These are phyloP conservation scores for Etheostoma perlongum DNA, from an alignment of 2,797 vertebrate species.

Conservation along the genomic window DNA sequence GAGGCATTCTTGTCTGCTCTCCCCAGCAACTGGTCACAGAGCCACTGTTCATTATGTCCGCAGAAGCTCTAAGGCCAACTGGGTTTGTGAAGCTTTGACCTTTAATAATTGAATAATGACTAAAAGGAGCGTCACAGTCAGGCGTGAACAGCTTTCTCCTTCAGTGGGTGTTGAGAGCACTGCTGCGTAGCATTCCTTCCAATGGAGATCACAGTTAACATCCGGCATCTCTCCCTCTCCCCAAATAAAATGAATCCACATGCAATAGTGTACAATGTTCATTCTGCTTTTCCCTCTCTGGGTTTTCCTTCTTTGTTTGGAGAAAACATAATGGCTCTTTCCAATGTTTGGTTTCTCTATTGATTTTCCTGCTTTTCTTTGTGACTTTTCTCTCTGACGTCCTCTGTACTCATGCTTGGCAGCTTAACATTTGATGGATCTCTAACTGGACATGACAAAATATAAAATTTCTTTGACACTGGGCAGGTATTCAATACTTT, in stretches of 20 bases:
- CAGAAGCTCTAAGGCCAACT: constrained; percentile 56
- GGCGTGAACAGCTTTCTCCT: constrained; percentile 40
- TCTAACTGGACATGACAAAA: neutral
- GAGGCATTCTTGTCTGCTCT: constrained; percentile 57
- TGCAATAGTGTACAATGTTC: neutral
- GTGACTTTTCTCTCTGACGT: constrained; percentile 5
- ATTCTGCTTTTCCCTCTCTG: neutral
- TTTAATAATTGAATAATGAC: constrained; percentile 72
- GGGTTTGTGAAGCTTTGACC: constrained; percentile 75
- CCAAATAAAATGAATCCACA: constrained; percentile 7
- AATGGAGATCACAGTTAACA: constrained; percentile 27
- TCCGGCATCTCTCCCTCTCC: neutral
- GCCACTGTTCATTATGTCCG: constrained; percentile 53
- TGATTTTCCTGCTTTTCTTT: neutral
- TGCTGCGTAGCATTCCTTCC: constrained; percentile 57
- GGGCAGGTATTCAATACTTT: neutral
- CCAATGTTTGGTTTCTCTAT: neutral
- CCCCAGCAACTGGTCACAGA: constrained; percentile 61
- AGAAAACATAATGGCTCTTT: neutral
- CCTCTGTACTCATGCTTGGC: neutral
- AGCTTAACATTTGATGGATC: neutral
- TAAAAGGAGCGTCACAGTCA: constrained; percentile 58
- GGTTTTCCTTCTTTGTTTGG: neutral
- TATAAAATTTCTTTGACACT: neutral
- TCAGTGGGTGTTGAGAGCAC: constrained; percentile 61